Evolutionary conservation across 1,140 invertebrate genomes (phyloP).

Genomic region (Potamilus streckersoni): DNA sequence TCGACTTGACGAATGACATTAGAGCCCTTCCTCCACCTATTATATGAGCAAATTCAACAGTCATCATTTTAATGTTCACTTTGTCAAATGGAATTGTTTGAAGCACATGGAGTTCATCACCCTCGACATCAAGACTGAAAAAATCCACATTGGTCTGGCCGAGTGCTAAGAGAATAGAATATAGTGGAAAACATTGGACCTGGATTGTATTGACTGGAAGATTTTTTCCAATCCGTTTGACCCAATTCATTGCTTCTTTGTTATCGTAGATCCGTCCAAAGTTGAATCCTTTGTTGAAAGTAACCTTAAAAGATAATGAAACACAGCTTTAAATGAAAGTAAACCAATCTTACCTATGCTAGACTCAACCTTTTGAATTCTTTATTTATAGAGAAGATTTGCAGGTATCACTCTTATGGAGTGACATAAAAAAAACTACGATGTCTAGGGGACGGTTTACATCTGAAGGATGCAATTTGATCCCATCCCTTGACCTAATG

Average conservation of each 20-base stretch:
- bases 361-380: no score
- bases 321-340: no score
- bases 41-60: constrained; percentile 23
- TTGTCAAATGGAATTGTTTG: constrained; percentile 37
- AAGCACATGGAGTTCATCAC: constrained; percentile 44
- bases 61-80: constrained; percentile 35
- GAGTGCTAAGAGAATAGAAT: constrained; percentile 70
- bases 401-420: no score
- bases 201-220: not conserved
- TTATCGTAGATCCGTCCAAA: constrained; percentile 23
- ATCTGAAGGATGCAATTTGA: no score
- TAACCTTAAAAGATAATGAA: constrained; percentile 15
- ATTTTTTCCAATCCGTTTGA: not conserved
- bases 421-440: no score
- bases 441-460: no score
- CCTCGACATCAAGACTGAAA: constrained; percentile 61
- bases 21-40: constrained; percentile 6
- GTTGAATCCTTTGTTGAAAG: constrained; percentile 37
- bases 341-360: no score
- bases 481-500: no score
- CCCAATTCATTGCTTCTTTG: constrained; percentile 17
- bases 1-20: constrained; percentile 24
- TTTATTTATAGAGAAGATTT: no score
- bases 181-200: constrained; percentile 37
- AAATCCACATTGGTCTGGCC: constrained; percentile 66